phyloP scores from a whole-genome alignment of 2,888 invertebrate genomes.

The Andricus curvator region DNA sequence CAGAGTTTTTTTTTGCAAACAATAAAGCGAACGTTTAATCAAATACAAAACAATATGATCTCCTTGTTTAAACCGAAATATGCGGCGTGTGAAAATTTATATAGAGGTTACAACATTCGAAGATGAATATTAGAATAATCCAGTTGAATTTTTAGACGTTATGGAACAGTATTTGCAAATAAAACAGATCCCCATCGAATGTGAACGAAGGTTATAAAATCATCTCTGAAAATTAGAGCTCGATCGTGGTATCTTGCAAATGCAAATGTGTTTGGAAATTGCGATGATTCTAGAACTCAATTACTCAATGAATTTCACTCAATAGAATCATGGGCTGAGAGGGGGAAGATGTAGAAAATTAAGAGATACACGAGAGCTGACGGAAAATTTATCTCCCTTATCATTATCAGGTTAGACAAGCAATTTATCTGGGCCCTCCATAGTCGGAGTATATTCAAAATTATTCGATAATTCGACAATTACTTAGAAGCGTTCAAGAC shows the following conservation, averaged over 20 bases:
- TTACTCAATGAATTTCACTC: not conserved
- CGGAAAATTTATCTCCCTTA: no score
- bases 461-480: no score
- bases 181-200: not conserved
- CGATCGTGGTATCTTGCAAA: not conserved
- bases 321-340: not conserved
- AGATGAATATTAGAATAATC: not conserved
- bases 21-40: not conserved
- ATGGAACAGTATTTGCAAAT: not conserved
- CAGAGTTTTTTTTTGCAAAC: not conserved
- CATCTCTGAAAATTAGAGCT: not conserved
- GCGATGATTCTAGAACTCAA: not conserved
- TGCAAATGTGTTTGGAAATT: not conserved
- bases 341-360: no score
- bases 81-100: not conserved
- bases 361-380: no score
- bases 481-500: no score
- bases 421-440: no score
- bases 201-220: not conserved
- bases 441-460: no score
- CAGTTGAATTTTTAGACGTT: not conserved
- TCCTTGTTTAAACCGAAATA: not conserved
- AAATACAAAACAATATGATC: not conserved
- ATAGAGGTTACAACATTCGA: not conserved
- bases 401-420: no score